Evolutionary conservation across 2,797 vertebrate species (phyloP).

Genomic region (Pseudochaenichthys georgianus): DNA sequence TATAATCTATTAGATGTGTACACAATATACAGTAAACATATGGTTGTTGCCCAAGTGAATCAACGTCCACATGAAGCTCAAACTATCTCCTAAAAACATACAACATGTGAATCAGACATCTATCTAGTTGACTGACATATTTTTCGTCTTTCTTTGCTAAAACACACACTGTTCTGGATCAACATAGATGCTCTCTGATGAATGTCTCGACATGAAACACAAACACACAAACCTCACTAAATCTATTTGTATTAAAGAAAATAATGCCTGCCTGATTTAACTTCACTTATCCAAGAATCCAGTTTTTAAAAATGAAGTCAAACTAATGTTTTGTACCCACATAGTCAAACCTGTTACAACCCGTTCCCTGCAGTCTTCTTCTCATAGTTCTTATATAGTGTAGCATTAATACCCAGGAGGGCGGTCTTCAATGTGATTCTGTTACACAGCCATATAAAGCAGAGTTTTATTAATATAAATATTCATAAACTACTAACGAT

Average conservation of each 20-base stretch:
- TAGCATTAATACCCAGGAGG: slow-evolving; percentile 5
- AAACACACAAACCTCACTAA: neutral
- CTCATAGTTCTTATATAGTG: slow-evolving; percentile 1
- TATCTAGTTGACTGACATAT: neutral
- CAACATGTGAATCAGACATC: neutral
- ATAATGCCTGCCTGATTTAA: slow-evolving; percentile 7
- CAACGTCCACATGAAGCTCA: too few species aligned
- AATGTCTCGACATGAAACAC: slow-evolving; percentile 2
- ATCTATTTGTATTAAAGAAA: neutral
- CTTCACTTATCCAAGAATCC: neutral
- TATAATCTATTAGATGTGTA: too few species aligned
- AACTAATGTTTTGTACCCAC: slow-evolving; percentile 14
- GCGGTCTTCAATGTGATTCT: slow-evolving; percentile 19
- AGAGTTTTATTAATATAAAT: slow-evolving; percentile 12
- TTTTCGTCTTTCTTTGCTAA: neutral
- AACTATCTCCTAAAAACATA: neutral
- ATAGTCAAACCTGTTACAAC: neutral
- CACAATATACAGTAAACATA: neutral
- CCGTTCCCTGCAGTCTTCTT: slow-evolving; percentile 13
- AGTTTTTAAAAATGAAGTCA: neutral
- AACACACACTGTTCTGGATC: neutral
- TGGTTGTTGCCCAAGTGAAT: too few species aligned
- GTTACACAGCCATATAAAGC: slow-evolving; percentile 1
- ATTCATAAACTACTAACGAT: neutral
- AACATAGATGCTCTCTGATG: neutral